Evolutionary conservation across 1,140 invertebrate species (phyloP).

Genomic region (Magallana gigas): DNA sequence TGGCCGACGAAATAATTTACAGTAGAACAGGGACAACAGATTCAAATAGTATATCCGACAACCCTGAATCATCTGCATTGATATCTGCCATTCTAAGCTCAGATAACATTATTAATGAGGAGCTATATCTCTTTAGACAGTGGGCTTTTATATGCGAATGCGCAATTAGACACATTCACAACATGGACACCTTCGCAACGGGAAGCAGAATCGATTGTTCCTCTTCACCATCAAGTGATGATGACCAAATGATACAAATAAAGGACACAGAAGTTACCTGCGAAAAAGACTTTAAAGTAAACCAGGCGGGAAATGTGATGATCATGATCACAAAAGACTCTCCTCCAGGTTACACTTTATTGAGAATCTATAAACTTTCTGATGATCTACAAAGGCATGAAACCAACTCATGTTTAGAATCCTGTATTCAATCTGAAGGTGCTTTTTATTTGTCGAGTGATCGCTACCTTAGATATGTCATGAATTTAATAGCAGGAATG

Average conservation of each 20-base stretch:
- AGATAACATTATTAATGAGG: slow-evolving; percentile 3
- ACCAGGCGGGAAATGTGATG: slow-evolving; percentile 5
- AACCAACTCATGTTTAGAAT: not conserved
- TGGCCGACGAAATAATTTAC: not conserved
- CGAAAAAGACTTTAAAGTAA: not conserved
- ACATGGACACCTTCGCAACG: not conserved
- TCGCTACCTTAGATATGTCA: not conserved
- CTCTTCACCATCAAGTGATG: not conserved
- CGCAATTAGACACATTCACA: not conserved
- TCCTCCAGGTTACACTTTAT: not conserved
- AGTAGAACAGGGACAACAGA: not conserved
- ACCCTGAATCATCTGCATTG: not conserved
- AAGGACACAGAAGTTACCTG: not conserved
- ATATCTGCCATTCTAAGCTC: slow-evolving; percentile 3
- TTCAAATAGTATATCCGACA: not conserved
- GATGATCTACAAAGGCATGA: not conserved
- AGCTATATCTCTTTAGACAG: not conserved
- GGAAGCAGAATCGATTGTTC: slow-evolving; percentile 29
- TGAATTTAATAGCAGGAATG: slow-evolving; percentile 4
- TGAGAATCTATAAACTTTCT: not conserved
- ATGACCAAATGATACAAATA: slow-evolving; percentile 4
- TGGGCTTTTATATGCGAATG: slow-evolving; percentile 24
- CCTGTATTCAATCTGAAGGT: not conserved
- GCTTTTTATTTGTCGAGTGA: slow-evolving; percentile 7
- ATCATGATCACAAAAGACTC: not conserved